Base-by-base conservation (phyloP, 1,140 invertebrate species). In the Heliconius hermathena region DNA sequence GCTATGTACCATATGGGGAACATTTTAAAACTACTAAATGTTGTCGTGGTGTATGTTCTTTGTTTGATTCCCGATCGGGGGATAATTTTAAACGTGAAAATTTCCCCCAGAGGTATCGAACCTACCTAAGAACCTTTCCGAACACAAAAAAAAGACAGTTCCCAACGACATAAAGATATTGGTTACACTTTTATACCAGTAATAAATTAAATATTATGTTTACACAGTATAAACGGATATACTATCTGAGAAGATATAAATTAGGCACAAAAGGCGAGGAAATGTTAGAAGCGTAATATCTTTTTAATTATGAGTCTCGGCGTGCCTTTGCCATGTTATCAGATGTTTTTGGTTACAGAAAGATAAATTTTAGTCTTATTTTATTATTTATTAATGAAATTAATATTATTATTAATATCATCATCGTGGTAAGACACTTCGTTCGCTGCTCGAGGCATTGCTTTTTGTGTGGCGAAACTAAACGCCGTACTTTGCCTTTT, bases 251-350 rank as follows among this genome's bases (percentile, higher is more conserved):
- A 74, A 57, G 26, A 60, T 57, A 74, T 74, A 74, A 74, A 74
- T 74, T 57, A 74, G 49, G 20, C 33, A 74, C 46, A 52, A 74
- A 36, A 52, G 73, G 49, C 46, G n/a, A 74, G 73, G 73, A 60
- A 57, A 74, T 33, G 52, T 33, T 22, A 66, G 46, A 26, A 54
- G 73, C 26, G 26, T 29, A 36, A 60, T 74, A 57, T 57, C 73
- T 74, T 57, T 57, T 74, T 74, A 60, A 74, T 57, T 74, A 57
- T 74, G 73, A 26, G 20, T n/a, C 29, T 60, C 26, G 60, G 60
- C 26, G 60, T 29, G 60, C 60, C 60, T 66, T 66, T 66, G 60
- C 60, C 26, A 13, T 66, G 60, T 66, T 66, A 66, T 66, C 60
- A 66, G 60, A 66, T 66, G 60, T 1, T 66, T 66, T 66, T 66